phyloP scores from a whole-genome alignment of 2,113 vertebrate species.

The Tachysurus fulvidraco region DNA sequence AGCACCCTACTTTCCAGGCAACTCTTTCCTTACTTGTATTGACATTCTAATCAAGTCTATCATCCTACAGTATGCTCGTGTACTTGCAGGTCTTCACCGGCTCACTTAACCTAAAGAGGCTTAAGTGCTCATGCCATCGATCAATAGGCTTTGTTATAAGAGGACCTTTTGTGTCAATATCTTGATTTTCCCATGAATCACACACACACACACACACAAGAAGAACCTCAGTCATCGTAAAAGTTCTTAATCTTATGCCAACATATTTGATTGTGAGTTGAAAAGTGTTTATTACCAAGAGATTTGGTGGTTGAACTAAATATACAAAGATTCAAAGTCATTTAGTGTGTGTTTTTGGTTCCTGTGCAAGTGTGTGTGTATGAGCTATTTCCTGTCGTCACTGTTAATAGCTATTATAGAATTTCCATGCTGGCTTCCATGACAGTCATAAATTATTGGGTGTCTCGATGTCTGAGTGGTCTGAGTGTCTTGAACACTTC shows the following conservation, averaged over 20 bases:
- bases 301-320: background rate
- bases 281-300: too few species aligned
- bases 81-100: background rate
- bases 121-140: constrained; percentile 22
- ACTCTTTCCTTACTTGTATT: background rate
- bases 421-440: background rate
- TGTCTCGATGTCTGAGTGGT: background rate
- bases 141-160: background rate
- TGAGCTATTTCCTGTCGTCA: background rate
- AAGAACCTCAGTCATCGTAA: too few species aligned
- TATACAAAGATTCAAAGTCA: background rate
- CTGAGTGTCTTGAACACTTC: background rate
- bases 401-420: background rate
- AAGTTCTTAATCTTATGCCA: too few species aligned
- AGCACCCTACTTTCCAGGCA: background rate
- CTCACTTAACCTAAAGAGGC: background rate
- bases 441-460: background rate
- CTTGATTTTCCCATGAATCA: background rate
- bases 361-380: background rate
- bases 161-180: background rate
- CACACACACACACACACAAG: too few species aligned
- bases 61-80: background rate
- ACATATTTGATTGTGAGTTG: too few species aligned
- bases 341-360: background rate
- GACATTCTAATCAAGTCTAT: background rate